phyloP scores from a whole-genome alignment of 2,113 vertebrate genomes.

The Apodemus speciosus region DNA sequence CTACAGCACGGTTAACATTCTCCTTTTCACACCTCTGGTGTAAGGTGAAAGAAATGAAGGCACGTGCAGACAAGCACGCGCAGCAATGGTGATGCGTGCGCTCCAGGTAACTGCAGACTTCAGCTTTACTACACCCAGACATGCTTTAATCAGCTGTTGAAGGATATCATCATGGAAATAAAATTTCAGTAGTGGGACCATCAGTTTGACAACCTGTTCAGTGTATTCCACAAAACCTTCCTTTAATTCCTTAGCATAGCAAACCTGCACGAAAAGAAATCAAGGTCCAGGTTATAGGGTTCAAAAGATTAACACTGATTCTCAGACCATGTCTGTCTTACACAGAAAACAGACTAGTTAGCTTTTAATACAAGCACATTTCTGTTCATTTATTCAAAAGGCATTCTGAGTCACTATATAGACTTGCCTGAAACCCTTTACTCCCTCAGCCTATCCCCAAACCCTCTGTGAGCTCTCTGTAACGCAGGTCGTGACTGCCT shows the following conservation, averaged over 20 bases:
- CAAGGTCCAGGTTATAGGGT: neutral
- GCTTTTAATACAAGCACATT: neutral
- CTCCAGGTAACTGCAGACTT: too few species aligned
- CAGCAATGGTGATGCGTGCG: too few species aligned
- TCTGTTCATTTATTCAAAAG: neutral
- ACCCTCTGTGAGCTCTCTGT: too few species aligned
- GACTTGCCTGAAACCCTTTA: neutral
- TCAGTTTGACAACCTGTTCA: conserved; percentile 98
- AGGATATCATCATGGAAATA: conserved; percentile 99
- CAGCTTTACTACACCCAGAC: neutral
- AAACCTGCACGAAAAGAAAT: conserved; percentile 89
- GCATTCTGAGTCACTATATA: neutral
- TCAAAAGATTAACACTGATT: neutral
- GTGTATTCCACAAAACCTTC: conserved; percentile 99
- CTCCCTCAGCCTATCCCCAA: neutral
- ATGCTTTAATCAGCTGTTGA: neutral
- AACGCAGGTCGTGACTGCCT: too few species aligned
- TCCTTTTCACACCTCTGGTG: neutral
- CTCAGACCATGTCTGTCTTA: neutral
- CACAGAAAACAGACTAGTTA: neutral
- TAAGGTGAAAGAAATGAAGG: conserved; percentile 2
- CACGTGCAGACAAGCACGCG: neutral
- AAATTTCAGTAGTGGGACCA: conserved; percentile 98
- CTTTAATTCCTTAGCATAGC: conserved; percentile 98
- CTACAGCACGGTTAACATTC: neutral